Conservation (phyloP, 2,888 invertebrate genomes). For the Acleris emargana region DNA sequence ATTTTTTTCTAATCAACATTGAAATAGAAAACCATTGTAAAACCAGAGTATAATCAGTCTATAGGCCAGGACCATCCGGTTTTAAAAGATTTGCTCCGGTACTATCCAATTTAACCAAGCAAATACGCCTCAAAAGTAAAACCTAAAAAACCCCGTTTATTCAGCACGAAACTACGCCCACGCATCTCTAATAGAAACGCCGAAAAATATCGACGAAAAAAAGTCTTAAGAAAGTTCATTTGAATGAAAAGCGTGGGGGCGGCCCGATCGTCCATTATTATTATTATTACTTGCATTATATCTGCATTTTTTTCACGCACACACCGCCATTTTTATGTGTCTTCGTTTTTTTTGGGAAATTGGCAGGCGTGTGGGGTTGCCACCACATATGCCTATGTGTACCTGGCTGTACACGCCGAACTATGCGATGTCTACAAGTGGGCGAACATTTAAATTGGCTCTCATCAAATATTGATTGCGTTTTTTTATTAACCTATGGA, state of each 20-base stretch:
- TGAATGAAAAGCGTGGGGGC: conserved; percentile 80
- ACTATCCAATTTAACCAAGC: not conserved
- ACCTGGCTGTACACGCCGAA: conserved; percentile 58
- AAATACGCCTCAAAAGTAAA: not conserved
- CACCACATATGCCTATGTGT: conserved; percentile 57
- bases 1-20: too few species aligned
- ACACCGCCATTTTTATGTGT: conserved; percentile 80
- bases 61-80: too few species aligned
- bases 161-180: conserved; percentile 46
- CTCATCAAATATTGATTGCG: conserved; percentile 83
- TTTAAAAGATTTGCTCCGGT: too few species aligned
- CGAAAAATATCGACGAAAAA: conserved; percentile 79
- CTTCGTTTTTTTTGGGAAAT: conserved; percentile 75
- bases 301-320: conserved; percentile 80
- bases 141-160: not conserved
- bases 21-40: too few species aligned
- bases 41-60: too few species aligned
- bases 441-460: conserved; percentile 83
- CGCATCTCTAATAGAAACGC: conserved; percentile 79
- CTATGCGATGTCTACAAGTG: conserved; percentile 84
- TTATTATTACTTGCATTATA: conserved; percentile 83
- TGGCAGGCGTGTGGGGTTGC: conserved; percentile 63
- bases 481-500: conserved; percentile 78
- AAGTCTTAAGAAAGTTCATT: conserved; percentile 76
- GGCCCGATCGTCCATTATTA: conserved; percentile 80